Percentiles rank a stretch among this genome's conserved stretches.
Evolutionary conservation across 2,888 invertebrate species (phyloP).

Genomic region (Melanophora roralis): DNA sequence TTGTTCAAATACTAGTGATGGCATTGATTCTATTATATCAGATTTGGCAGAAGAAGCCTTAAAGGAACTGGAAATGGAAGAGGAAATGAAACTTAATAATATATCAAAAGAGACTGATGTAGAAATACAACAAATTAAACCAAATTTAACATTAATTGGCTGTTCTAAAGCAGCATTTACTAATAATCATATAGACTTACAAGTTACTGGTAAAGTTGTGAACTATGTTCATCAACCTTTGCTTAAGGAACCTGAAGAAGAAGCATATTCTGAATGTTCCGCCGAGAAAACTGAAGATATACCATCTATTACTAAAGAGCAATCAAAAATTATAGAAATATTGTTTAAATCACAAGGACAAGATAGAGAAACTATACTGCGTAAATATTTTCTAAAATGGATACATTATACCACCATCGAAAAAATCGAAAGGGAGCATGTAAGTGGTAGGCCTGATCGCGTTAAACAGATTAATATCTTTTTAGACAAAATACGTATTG

Average conservation of each 20-base stretch:
- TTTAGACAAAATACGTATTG: conserved; percentile 74
- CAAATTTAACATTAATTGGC: not conserved
- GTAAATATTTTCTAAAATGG: conserved; percentile 75
- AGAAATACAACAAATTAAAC: not conserved
- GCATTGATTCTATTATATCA: conserved; percentile 74
- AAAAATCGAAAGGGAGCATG: conserved; percentile 73
- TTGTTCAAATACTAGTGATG: conserved; percentile 74
- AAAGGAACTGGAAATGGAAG: conserved; percentile 71
- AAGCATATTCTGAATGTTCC: not conserved
- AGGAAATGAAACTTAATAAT: conserved; percentile 55
- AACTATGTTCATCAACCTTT: not conserved
- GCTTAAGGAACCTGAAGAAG: not conserved
- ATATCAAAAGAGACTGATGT: not conserved
- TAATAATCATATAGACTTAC: not conserved
- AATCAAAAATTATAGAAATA: conserved; percentile 72
- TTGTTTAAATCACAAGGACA: conserved; percentile 68
- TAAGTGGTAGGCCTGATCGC: conserved; percentile 67
- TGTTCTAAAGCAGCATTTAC: not conserved
- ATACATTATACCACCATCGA: conserved; percentile 74
- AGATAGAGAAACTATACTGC: conserved; percentile 64
- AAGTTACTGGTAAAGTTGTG: conserved; percentile 5
- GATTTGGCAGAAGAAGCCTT: conserved; percentile 74
- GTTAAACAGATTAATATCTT: conserved; percentile 75
- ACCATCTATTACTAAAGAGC: conserved; percentile 66
- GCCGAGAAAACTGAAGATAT: conserved; percentile 25